Evolutionary conservation across 2,888 invertebrate genomes (phyloP), one percentile per base, ranked within the genome.

Genomic region (Barypeithes pellucidus): DNA sequence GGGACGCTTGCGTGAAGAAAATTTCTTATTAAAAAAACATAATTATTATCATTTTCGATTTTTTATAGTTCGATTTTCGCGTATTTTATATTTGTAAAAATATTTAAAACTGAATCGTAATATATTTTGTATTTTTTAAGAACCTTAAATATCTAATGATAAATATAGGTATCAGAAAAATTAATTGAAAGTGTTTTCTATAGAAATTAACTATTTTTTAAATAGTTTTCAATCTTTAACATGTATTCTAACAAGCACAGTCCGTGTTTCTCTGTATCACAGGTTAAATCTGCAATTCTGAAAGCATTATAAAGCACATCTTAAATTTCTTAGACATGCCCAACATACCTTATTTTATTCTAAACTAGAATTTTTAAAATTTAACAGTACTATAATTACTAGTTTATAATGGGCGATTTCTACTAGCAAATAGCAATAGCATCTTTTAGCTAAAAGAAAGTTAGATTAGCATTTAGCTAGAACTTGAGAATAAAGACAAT

Each of bases 231-330:
- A 36, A 29, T 11, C 61, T 62, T 61, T 24, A 69, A 52, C 16
- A 45, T 61, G 54, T 77, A 78, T 78, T 79, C 80, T 76, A 75
- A 80, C 71, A 82, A 82, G 82, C 83, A 82, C 86, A 86, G 86
- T 86, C 86, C 86, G 84, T 86, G 80, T 84, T 85, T 86, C 86
- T 86, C 86, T 85, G 85, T 86, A 86, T 86, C 86, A 86, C 86
- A 86, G 85, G 84, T 82, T 80, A 81, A 79, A 83, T 86, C 85
- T 85, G 85, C 81, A 85, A 20, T 54, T 81, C 36, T 59, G 41
- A 71, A 60, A 66, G 60, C 65, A 50, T 50, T 18, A 50, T 47
- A 61, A 47, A 50, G 54, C 24, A 52, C 60, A 16, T 61, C 60
- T 50, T 43, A 69, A 41, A n/a, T 22, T 50, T 24, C 20, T 68